These are phyloP conservation scores for Micropoecilia bifurca DNA, from an alignment of 2,797 vertebrate genomes.

Conservation along the genomic window DNA sequence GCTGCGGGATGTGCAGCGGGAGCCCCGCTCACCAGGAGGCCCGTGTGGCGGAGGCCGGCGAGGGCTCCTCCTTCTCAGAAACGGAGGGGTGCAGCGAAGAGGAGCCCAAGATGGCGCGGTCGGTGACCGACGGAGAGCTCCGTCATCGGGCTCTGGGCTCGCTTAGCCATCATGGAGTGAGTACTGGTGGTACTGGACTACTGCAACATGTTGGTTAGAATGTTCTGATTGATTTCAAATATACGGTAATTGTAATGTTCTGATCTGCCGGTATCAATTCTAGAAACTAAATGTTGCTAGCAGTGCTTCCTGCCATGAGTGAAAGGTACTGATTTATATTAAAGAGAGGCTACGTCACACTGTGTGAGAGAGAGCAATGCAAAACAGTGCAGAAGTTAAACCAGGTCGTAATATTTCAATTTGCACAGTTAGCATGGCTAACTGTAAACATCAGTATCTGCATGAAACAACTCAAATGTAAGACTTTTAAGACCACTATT, in stretches of 20 bases:
- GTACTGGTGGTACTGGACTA: constrained; percentile 51
- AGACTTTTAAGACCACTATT: no score
- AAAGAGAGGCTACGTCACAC: background rate
- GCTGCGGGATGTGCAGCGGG: constrained; percentile 78
- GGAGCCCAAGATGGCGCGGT: constrained; percentile 87
- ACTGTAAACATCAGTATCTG: background rate
- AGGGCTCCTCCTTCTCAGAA: constrained; percentile 87
- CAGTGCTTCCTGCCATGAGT: background rate
- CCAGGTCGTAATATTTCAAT: background rate
- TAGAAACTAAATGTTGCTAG: background rate
- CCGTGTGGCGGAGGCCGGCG: constrained; percentile 52
- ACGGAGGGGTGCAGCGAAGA: constrained; percentile 81
- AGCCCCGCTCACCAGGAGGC: constrained; percentile 45
- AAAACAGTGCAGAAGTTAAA: background rate
- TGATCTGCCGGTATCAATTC: background rate
- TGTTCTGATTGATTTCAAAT: background rate
- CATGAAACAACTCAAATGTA: background rate
- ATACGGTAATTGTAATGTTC: background rate
- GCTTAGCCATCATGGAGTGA: constrained; percentile 89
- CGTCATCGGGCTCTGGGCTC: constrained; percentile 86
- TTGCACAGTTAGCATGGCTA: background rate
- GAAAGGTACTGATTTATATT: background rate
- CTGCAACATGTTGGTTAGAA: no score
- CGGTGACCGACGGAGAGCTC: constrained; percentile 92
- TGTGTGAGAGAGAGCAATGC: background rate